Evolutionary conservation across 2,113 vertebrate genomes (phyloP).

Genomic region (Poecile atricapillus): DNA sequence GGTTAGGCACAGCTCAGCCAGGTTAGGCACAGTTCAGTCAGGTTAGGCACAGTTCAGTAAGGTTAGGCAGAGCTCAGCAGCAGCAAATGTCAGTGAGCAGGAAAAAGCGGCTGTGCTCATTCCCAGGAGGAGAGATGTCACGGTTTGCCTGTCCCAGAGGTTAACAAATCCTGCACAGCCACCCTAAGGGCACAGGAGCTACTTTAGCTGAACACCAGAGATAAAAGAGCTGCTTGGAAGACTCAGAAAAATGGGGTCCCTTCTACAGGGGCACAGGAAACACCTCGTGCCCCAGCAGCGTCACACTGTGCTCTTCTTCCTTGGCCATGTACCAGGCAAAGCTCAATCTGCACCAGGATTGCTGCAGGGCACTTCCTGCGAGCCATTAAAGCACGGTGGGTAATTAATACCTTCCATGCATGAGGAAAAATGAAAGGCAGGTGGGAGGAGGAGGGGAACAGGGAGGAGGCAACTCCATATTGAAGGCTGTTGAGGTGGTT

Average conservation of each 20-base stretch:
- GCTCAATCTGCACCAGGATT: background rate
- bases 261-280: background rate
- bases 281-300: background rate
- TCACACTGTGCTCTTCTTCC: background rate
- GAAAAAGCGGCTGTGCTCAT: background rate
- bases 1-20: background rate
- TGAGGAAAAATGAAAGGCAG: slow-evolving; percentile 36
- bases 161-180: background rate
- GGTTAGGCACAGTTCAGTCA: background rate
- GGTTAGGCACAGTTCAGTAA: background rate
- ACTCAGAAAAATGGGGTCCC: background rate
- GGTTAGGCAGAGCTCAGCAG: background rate
- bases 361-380: slow-evolving; percentile 40
- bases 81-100: background rate
- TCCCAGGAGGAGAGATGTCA: background rate
- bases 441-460: slow-evolving; percentile 6
- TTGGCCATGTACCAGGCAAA: background rate
- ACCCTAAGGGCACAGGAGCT: background rate
- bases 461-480: background rate
- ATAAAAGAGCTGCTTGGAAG: background rate
- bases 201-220: background rate
- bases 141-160: background rate
- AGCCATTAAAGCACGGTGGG: background rate
- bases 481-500: background rate
- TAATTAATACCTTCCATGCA: slow-evolving; percentile 59